Percentiles rank a stretch among this genome's conserved stretches.
phyloP scores from a whole-genome alignment of 1,140 invertebrate genomes.

The Drosophila oshimai region DNA sequence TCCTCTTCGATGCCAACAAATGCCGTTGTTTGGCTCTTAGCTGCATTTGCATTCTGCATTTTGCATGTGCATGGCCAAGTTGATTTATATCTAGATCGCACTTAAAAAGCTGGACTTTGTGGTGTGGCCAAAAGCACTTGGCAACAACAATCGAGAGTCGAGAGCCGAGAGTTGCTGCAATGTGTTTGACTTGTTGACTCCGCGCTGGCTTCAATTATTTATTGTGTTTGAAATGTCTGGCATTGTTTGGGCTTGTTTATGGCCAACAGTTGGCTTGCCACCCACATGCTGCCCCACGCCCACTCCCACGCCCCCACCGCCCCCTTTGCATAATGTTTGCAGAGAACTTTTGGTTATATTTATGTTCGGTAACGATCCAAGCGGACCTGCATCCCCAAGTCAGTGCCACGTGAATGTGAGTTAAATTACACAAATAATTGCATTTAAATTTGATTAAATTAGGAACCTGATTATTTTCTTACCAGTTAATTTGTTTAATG shows the following conservation, averaged over 20 bases:
- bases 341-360: constrained; percentile 26
- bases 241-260: constrained; percentile 68
- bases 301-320: not conserved
- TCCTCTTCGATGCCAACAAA: not conserved
- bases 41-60: constrained; percentile 47
- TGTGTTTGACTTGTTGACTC: constrained; percentile 77
- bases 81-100: constrained; percentile 69
- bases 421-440: not conserved
- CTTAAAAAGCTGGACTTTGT: constrained; percentile 26
- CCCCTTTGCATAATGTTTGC: constrained; percentile 38
- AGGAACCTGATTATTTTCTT: too few species aligned
- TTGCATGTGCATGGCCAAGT: constrained; percentile 46
- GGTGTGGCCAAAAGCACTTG: constrained; percentile 62
- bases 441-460: not conserved
- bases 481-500: not conserved
- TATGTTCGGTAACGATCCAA: constrained; percentile 18
- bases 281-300: constrained; percentile 23
- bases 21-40: constrained; percentile 28
- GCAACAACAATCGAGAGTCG: constrained; percentile 65
- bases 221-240: constrained; percentile 73
- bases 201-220: constrained; percentile 72
- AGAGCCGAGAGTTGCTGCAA: constrained; percentile 39
- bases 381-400: constrained; percentile 2
- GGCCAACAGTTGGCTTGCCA: constrained; percentile 47
- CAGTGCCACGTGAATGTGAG: constrained; percentile 22